Evolutionary conservation across 2,797 vertebrate genomes (phyloP).

Genomic region (Gadopsis marmoratus): DNA sequence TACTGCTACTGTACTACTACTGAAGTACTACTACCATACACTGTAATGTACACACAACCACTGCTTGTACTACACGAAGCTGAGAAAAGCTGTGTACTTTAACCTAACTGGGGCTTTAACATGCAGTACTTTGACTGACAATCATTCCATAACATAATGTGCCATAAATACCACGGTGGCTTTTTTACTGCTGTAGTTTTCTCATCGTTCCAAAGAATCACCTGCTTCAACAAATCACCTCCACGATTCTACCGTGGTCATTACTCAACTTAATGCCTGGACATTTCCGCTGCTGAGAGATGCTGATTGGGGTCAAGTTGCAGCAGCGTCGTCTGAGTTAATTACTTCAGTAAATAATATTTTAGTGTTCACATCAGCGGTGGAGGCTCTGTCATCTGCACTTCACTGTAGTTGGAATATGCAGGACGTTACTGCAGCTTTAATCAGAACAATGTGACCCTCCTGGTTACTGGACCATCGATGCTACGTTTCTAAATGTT

Average conservation of each 20-base stretch:
- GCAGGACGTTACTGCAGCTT: background rate
- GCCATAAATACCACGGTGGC: constrained; percentile 6
- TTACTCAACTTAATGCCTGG: background rate
- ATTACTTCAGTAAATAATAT: constrained; percentile 8
- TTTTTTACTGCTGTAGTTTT: constrained; percentile 9
- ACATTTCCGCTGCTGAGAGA: background rate
- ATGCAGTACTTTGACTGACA: constrained; percentile 5
- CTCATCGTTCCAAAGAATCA: background rate
- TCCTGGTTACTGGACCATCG: background rate
- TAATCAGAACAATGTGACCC: background rate
- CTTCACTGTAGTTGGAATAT: no score
- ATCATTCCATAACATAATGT: constrained; percentile 5
- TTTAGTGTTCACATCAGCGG: background rate
- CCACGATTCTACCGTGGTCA: background rate
- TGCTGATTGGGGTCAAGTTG: background rate
- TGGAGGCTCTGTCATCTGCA: background rate
- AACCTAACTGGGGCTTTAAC: no score
- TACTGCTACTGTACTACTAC: background rate
- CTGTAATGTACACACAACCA: no score
- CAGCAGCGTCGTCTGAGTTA: background rate
- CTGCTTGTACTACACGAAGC: background rate
- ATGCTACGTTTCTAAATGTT: background rate
- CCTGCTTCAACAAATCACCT: background rate
- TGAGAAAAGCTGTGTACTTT: background rate
- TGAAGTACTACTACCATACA: background rate